Evolutionary conservation across 2,797 vertebrate genomes (phyloP), one percentile per base, ranked within the genome.

Genomic region (Chrosomus eos): DNA sequence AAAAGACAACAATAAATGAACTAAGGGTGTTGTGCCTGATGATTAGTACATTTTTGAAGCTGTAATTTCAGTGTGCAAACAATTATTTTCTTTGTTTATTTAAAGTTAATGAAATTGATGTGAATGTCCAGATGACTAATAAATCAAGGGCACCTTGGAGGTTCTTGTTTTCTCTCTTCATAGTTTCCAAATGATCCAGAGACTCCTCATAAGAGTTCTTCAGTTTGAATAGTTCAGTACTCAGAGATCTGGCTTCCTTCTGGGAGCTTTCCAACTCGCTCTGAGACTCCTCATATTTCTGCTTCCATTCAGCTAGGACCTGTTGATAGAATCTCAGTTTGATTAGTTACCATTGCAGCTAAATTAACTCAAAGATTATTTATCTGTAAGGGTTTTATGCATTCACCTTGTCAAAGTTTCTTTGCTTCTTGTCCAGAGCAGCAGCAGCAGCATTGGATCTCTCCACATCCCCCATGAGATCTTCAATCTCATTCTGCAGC

Each of bases 391-490:
- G 1, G 5, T 53, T 14, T 62, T 72, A 45, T 45, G 11, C 11
- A 19, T 16, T 82, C 19, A 96, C 97, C 95, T 97, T 97, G 88
- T 97, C 96, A 1, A 97, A 96, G 89, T 96, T 97, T 87, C 96
- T 96, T 91, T 97, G 95, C 70, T 96, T 96, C 91, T 97, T 97
- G 94, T 98, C 96, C 89, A 97, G 89, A 87, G 89, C 91, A 14
- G 93, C 92, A 67, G 94, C 93, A 76, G 92, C 93, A 87, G 93
- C 91, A 88, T 94, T 98, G 0, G 97, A 96, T 60, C 96, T 91
- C 88, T 98, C 97, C 89, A 98, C 91, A 3, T 97, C 97, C 14
- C 96, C 96, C 97, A 96, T 97, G 1, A 97, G 94, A 51, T 79
- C 87, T 84, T 89, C 88, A 82, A 89, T 89, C 78, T 89, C 88